Evolutionary conservation across 2,888 invertebrate genomes (phyloP), one percentile per base, ranked within the genome.

Genomic region (Nomada fabriciana): DNA sequence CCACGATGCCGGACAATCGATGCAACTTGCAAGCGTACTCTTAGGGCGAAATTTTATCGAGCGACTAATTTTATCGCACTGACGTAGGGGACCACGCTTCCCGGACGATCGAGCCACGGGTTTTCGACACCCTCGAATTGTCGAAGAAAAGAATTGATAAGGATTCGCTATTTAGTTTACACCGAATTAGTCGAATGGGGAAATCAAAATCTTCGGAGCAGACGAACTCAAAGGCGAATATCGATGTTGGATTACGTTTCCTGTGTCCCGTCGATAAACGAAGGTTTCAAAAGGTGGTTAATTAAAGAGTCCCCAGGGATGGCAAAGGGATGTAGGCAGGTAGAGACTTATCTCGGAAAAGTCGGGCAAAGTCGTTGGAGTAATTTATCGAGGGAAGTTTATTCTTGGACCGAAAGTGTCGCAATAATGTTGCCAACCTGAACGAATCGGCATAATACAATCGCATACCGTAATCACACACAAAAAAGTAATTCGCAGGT

Each of bases 251-350:
- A 47, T 43, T 25, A 18, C 9, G 20, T 23, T 75, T 75, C 13
- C 59, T 20, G 20, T 10, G 43, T 18, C 13, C 9, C 36, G 43
- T 53, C 61, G 42, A 61, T 25, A 29, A 53, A 20, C 53, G 47
- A n/a, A 23, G 23, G 57, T 43, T 50, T 43, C n/a, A 25, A 50
- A 60, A 25, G 47, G 18, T 25, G 36, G 23, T 57, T 63, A 63
- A 71, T 76, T 71, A 72, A 55, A 55, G 50, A 50, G 65, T 47
- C 13, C 20, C 23, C 64, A 59, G 65, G 65, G 53, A 55, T 64
- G 43, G 50, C 3, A 15, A 64, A 72, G 43, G 36, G 29, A 29
- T 5, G 25, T 25, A 25, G 55, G 15, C 23, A 18, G 72, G 13
- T 29, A 13, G 23, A 29, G n/a, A 65, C 65, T 74, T 65, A 57